phyloP scores from a whole-genome alignment of 2,113 vertebrate species.

The Rostratula benghalensis region DNA sequence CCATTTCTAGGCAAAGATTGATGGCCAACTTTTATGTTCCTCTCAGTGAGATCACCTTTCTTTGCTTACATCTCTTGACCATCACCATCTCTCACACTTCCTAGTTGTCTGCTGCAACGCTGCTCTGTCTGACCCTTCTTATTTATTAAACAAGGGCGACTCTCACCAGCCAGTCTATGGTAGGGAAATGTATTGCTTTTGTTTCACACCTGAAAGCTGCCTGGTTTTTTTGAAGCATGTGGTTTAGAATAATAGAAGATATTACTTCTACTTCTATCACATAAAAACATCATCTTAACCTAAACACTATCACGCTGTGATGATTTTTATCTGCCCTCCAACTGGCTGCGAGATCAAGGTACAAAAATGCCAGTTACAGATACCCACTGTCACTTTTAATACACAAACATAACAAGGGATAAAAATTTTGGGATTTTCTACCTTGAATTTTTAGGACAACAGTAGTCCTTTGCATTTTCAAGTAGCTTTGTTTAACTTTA shows the following conservation, averaged over 20 bases:
- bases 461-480: not conserved
- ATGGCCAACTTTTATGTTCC: not conserved
- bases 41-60: not conserved
- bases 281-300: not conserved
- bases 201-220: not conserved
- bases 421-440: not conserved
- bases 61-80: not conserved
- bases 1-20: not conserved
- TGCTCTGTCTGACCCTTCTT: not conserved
- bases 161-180: rapidly evolving
- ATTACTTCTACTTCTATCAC: not conserved
- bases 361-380: not conserved
- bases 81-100: not conserved
- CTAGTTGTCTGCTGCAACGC: not conserved
- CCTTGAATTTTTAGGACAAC: not conserved
- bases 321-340: not conserved
- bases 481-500: not conserved
- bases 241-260: not conserved
- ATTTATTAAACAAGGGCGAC: not conserved
- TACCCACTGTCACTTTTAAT: not conserved
- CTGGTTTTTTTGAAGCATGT: not conserved
- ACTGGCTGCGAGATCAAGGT: not conserved
- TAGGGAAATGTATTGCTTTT: not conserved
- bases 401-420: not conserved
- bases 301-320: not conserved